Percentiles rank a stretch among this genome's conserved stretches.
Conservation (phyloP, 2,113 vertebrate genomes). For the Corvus moneduloides region DNA sequence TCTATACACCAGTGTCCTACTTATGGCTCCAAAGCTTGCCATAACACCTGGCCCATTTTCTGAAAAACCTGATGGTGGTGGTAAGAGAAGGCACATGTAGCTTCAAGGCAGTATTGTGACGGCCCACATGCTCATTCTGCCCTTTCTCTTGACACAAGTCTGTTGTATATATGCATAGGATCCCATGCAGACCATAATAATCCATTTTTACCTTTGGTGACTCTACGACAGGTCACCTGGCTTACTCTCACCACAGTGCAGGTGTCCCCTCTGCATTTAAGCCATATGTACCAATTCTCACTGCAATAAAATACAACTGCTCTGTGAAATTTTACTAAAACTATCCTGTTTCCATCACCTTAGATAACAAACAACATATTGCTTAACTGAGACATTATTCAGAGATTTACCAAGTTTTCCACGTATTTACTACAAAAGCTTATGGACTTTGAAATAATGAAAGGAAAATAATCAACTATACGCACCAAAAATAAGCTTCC, state of each 20-base stretch:
- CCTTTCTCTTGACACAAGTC: neutral
- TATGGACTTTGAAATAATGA: neutral
- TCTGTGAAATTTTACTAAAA: neutral
- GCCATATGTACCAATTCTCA: accelerated
- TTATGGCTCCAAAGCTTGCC: neutral
- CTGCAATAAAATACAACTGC: neutral
- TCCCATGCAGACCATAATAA: neutral
- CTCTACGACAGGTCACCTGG: neutral
- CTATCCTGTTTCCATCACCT: neutral
- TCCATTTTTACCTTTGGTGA: neutral
- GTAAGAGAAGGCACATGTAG: neutral
- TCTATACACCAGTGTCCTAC: neutral
- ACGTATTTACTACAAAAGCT: neutral
- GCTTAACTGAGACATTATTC: neutral
- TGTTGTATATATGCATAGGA: neutral
- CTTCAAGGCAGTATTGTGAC: neutral
- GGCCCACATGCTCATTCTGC: neutral
- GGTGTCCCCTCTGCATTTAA: neutral
- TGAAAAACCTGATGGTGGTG: neutral
- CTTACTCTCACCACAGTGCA: neutral
- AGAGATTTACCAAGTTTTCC: neutral
- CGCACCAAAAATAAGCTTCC: neutral
- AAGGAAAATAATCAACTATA: neutral
- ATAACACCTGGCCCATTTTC: neutral
- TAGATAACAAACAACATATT: neutral